Evolutionary conservation across 1,140 invertebrate genomes (phyloP).

Genomic region (Sitophilus oryzae): DNA sequence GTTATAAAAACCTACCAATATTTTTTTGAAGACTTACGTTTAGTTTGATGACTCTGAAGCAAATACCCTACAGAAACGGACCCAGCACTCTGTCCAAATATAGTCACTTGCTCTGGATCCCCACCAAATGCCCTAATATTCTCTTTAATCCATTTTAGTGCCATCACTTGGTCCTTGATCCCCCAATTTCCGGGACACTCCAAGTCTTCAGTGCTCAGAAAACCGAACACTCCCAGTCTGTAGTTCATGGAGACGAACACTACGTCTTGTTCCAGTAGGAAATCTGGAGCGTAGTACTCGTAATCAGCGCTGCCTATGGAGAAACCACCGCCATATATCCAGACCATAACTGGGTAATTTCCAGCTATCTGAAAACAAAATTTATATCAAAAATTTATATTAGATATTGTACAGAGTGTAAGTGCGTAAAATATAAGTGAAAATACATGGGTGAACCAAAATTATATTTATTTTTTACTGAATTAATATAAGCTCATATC

Average conservation of each 20-base stretch:
- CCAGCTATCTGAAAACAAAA: neutral
- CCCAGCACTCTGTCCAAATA: constrained; percentile 14
- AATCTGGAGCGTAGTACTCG: constrained; percentile 41
- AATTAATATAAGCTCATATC: too few relatives aligned
- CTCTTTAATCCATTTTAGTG: constrained; percentile 7
- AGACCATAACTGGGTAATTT: constrained; percentile 45
- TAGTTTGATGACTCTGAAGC: neutral
- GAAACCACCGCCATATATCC: constrained; percentile 53
- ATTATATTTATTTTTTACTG: too few relatives aligned
- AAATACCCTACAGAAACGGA: constrained; percentile 7
- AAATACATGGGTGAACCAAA: too few relatives aligned
- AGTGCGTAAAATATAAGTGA: too few relatives aligned
- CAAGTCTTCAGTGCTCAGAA: constrained; percentile 5
- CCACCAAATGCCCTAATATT: constrained; percentile 7
- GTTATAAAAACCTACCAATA: too few relatives aligned
- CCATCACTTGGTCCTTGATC: constrained; percentile 6
- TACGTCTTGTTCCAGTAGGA: constrained; percentile 53
- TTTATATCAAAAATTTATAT: neutral
- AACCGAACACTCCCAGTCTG: constrained; percentile 54
- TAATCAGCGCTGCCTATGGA: constrained; percentile 45
- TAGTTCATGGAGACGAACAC: constrained; percentile 59
- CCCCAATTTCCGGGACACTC: constrained; percentile 1
- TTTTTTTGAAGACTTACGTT: too few relatives aligned
- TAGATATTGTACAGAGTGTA: too few relatives aligned
- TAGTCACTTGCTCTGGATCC: constrained; percentile 2